A percentile compares a stretch with the other conserved stretches of the same genome.
These are phyloP conservation scores for Setophaga petechia DNA, from an alignment of 2,113 vertebrate species.

Conservation along the genomic window DNA sequence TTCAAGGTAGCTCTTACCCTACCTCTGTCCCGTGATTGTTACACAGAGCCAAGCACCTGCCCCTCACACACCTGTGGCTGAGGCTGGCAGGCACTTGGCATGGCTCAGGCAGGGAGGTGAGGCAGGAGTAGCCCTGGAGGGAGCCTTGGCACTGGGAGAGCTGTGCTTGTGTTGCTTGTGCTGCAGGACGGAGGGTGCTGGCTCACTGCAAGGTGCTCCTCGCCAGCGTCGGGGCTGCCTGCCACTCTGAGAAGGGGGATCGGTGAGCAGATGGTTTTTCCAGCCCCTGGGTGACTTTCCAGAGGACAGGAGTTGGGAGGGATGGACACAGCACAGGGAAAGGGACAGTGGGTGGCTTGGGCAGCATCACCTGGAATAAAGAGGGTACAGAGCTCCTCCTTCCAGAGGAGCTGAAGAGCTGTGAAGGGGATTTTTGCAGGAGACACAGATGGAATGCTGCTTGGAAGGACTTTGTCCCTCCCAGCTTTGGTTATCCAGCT, in stretches of 20 bases:
- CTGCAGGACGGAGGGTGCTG: constrained; percentile 83
- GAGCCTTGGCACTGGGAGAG: neutral
- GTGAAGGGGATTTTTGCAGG: neutral
- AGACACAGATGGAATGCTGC: neutral
- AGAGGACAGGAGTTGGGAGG: neutral
- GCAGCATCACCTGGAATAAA: neutral
- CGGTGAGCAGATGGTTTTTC: constrained; percentile 66
- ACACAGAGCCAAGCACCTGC: neutral
- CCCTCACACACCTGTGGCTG: neutral
- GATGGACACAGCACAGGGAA: neutral
- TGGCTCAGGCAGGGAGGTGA: neutral
- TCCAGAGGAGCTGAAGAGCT: neutral
- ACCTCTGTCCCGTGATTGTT: rapidly evolving
- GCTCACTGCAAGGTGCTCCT: constrained; percentile 81
- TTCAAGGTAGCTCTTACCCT: constrained; percentile 78
- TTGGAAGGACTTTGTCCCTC: neutral
- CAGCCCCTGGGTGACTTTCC: neutral
- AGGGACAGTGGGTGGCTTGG: neutral
- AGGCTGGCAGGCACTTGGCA: rapidly evolving
- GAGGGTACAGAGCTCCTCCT: neutral
- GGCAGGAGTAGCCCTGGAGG: rapidly evolving
- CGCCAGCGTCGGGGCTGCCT: constrained; percentile 92
- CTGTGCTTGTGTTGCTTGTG: neutral
- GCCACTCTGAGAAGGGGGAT: constrained; percentile 88
- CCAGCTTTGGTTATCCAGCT: neutral